Base-by-base conservation (phyloP, 2,888 invertebrate genomes). In the Scelioninae gen. 2 region DNA sequence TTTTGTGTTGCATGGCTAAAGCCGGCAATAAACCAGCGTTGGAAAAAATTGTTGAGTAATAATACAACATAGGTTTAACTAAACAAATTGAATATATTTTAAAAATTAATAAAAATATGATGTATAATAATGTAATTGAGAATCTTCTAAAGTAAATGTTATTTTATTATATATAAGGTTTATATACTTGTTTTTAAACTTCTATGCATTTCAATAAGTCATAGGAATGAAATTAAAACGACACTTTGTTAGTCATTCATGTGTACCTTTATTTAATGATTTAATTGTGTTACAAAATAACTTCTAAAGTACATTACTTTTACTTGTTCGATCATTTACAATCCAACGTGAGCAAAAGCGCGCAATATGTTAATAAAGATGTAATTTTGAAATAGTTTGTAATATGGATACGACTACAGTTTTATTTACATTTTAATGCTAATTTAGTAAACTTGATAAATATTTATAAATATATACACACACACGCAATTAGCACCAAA, bases 1-100 rank as follows among this genome's bases (percentile, higher is more conserved):
- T 87, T 16, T 84, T 92, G 5, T 92, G 92, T 80, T 91, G 91
- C 73, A 85, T 89, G 78, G 91, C 90, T 77, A 90, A 70, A 61
- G 5, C 52, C 1, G 33, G 55, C 19, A 13, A 0, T n/a, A n/a
- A 16, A 28, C 7, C 57, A n/a, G 15, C 31, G 9, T 16, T 19
- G 2, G 13, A 46, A 16, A 16, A 45, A 52, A 19, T 25, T 39
- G 10, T 43, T 15, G 19, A 52, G 46, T 58, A 35, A 22, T 39
- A 15, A 28, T 15, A 46, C 10, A n/a, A 2, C 3, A 33, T 13
- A 37, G 1, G 2, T 13, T 37, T 37, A 37, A 33, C 10, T 16
- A 39, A 16, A 13, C 3, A 13, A 2, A 39, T 7, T 43, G 18
- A 43, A 43, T 18, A 19, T 18, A 5, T 18, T 19, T 43, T 43